Evolutionary conservation across 2,113 vertebrate genomes (phyloP).

Genomic region (Desmodus rotundus): DNA sequence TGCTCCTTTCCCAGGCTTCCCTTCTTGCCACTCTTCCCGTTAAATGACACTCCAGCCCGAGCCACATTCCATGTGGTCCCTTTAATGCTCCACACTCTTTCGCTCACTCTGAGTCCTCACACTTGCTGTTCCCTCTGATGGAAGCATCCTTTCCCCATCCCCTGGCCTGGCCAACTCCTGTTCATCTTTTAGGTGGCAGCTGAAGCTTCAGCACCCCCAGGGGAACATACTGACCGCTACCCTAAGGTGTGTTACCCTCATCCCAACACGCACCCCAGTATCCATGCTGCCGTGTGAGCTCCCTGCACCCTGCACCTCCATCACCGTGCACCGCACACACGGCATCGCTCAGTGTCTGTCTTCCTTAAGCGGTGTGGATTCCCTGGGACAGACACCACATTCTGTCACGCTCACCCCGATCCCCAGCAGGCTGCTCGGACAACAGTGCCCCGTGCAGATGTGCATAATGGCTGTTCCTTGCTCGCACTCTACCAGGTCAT

Average conservation of each 20-base stretch:
- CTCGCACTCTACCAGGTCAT: background rate
- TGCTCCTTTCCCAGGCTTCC: background rate
- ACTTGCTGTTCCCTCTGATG: background rate
- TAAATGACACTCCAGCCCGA: background rate
- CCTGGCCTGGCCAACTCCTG: background rate
- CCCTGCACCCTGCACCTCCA: too few species aligned
- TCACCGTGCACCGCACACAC: rapidly evolving
- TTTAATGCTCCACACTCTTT: background rate
- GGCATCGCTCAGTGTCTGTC: background rate
- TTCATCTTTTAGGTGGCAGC: background rate
- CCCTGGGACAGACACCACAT: background rate
- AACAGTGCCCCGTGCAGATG: background rate
- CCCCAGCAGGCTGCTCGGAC: background rate
- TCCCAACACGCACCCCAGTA: background rate
- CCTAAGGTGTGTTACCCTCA: background rate
- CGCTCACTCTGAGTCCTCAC: background rate
- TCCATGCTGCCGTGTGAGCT: background rate
- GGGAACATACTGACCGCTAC: background rate
- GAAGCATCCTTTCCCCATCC: background rate
- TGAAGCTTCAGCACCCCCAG: background rate
- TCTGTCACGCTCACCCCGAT: background rate
- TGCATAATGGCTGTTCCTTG: background rate
- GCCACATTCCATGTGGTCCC: background rate
- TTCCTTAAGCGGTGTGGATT: background rate
- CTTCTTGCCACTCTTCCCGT: background rate